Evolutionary conservation across 2,888 invertebrate genomes (phyloP), one percentile per base, ranked within the genome.

Genomic region (Ptychoptera contaminata): DNA sequence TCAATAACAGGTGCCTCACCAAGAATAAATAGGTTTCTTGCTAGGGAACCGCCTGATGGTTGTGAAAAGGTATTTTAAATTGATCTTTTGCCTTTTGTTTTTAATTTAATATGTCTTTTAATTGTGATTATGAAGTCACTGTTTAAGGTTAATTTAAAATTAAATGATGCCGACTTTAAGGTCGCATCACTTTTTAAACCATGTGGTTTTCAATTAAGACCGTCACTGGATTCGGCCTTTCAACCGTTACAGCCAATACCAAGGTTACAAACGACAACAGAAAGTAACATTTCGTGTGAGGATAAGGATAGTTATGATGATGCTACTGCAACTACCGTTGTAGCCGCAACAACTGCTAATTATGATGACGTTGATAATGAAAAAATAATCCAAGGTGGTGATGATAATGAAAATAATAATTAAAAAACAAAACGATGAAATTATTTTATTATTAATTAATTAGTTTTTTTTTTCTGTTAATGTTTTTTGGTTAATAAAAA

Each of bases 11-110:
- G 82, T 44, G 81, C 85, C 47, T 87, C 87, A 49, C 87, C 87
- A 35, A 82, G 83, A 62, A 85, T 86, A 59, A 85, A 86, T 64
- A 76, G 79, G 59, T 86, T 86, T 65, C 71, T 87, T 59, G 84
- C 86, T 35, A 72, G 88, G 43, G 86, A 86, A 65, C 88, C 88
- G 42, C 88, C 88, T 16, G 87, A 88, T 71, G 88, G 88, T 59
- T 88, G 87, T 72, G 87, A 88, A 71, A 82, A 80, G 68, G 82
- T 72, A 48, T 39, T 11, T 32, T 32, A 3, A 7, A 7, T 4
- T 9, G 2, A 9, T 32, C 2, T 32, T 32, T 32, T 32, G 9
- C 11, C 2, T 32, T 32, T 9, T 32, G 3, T 6, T 34, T 34
- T 35, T 9, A 10, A 36, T 36, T 7, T 23, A 7, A 23, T n/a